Conservation (phyloP, 2,113 vertebrate species). For the Pelobates fuscus region DNA sequence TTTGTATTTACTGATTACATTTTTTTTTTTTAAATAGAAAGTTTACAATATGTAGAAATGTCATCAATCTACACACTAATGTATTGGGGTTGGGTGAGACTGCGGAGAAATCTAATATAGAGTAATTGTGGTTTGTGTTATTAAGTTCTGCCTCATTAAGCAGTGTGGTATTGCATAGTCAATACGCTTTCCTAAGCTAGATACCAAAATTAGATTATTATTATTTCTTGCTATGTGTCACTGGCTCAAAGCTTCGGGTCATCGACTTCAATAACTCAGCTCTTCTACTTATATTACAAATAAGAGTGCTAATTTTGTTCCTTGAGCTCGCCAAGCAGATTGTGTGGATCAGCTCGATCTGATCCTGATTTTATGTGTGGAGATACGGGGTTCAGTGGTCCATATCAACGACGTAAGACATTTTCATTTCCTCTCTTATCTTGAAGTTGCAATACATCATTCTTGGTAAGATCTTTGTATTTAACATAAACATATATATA, state of each 20-base stretch:
- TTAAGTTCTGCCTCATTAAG: slow-evolving; percentile 43
- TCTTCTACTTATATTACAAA: slow-evolving; percentile 26
- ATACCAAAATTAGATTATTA: slow-evolving; percentile 48
- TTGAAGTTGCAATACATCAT: background rate
- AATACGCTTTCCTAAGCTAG: slow-evolving; percentile 41
- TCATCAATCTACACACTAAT: background rate
- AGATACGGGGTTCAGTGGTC: slow-evolving; percentile 32
- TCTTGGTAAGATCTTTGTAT: no score
- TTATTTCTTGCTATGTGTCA: slow-evolving; percentile 37
- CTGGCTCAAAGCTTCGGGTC: slow-evolving; percentile 28
- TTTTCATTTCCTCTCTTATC: slow-evolving; percentile 40
- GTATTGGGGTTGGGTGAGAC: background rate
- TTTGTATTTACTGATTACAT: no score
- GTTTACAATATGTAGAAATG: background rate
- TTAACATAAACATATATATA: no score
- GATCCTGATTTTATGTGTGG: background rate
- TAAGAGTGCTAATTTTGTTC: slow-evolving; percentile 25
- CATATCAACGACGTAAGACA: slow-evolving; percentile 5
- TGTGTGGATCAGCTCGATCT: slow-evolving; percentile 15
- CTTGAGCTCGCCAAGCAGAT: slow-evolving; percentile 4
- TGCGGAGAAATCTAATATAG: slow-evolving; percentile 24
- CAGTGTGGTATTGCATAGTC: slow-evolving; percentile 29
- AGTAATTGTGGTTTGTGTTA: slow-evolving; percentile 38
- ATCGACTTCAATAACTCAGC: slow-evolving; percentile 30
- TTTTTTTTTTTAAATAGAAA: background rate